Evolutionary conservation across 2,113 vertebrate species (phyloP).

Genomic region (Crotalus tigris): DNA sequence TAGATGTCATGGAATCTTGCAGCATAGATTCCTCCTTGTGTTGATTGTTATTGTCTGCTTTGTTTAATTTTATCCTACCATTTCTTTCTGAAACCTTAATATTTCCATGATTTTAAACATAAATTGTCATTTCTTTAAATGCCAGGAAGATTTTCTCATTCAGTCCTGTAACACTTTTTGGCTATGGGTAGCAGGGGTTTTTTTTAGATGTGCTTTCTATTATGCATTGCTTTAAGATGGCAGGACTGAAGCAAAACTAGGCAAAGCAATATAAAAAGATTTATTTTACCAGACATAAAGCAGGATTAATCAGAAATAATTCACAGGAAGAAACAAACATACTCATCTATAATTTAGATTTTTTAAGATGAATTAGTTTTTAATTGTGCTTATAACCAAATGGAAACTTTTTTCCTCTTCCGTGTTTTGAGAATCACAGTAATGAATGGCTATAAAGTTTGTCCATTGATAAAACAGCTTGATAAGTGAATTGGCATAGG

Average conservation of each 20-base stretch:
- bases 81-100: neutral
- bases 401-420: neutral
- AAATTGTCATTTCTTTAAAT: slow-evolving; percentile 28
- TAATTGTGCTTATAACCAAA: neutral
- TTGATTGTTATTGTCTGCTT: neutral
- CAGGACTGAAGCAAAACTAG: neutral
- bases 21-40: neutral
- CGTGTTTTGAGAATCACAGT: neutral
- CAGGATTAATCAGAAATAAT: neutral
- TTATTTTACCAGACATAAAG: neutral
- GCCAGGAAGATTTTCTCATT: neutral
- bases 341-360: neutral
- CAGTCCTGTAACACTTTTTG: neutral
- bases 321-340: neutral
- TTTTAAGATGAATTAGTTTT: neutral
- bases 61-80: neutral
- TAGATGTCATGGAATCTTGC: neutral
- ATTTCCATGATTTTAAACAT: neutral
- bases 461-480: neutral
- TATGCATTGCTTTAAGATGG: neutral
- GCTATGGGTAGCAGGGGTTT: neutral
- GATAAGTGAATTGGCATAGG: neutral
- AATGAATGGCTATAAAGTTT: neutral
- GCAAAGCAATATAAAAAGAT: neutral
- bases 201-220: neutral